Conservation (phyloP, 2,888 invertebrate genomes). For the Euphydryas editha region DNA sequence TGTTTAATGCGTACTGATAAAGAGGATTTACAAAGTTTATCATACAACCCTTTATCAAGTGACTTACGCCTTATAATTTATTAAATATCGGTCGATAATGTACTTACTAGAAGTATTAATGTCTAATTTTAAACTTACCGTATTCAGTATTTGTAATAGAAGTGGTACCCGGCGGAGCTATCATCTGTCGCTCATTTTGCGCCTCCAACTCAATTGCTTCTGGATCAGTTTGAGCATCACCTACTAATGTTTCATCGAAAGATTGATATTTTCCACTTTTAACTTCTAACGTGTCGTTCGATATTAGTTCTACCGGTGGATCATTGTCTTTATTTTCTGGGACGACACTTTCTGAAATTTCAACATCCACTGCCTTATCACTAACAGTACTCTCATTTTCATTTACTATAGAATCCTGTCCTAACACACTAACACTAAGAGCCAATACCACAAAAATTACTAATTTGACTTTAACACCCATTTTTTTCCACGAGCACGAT, state of each 20-base stretch:
- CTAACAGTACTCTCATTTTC: constrained; percentile 56
- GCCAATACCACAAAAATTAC: constrained; percentile 62
- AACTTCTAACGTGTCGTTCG: constrained; percentile 56
- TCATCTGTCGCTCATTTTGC: constrained; percentile 67
- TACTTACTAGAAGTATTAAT: too few relatives aligned
- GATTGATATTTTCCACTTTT: constrained; percentile 74
- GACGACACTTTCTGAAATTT: constrained; percentile 40
- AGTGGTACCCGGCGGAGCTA: constrained; percentile 56
- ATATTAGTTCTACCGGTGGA: constrained; percentile 56
- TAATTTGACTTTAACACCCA: constrained; percentile 69
- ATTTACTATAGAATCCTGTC: constrained; percentile 62
- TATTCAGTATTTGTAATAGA: constrained; percentile 63
- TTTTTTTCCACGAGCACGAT: constrained; percentile 57
- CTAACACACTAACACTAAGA: constrained; percentile 68
- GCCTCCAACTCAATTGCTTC: constrained; percentile 59
- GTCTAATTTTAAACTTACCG: constrained; percentile 51
- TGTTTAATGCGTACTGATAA: too few relatives aligned
- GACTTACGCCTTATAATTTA: background rate
- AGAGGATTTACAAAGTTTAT: too few relatives aligned
- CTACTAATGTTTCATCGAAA: constrained; percentile 60
- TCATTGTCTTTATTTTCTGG: constrained; percentile 45
- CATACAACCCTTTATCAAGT: background rate
- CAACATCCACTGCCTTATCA: constrained; percentile 45
- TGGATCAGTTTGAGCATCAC: constrained; percentile 58
- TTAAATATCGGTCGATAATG: constrained; percentile 22